phyloP scores from a whole-genome alignment of 2,888 invertebrate species.

The Gastracanthus pulcherrimus region DNA sequence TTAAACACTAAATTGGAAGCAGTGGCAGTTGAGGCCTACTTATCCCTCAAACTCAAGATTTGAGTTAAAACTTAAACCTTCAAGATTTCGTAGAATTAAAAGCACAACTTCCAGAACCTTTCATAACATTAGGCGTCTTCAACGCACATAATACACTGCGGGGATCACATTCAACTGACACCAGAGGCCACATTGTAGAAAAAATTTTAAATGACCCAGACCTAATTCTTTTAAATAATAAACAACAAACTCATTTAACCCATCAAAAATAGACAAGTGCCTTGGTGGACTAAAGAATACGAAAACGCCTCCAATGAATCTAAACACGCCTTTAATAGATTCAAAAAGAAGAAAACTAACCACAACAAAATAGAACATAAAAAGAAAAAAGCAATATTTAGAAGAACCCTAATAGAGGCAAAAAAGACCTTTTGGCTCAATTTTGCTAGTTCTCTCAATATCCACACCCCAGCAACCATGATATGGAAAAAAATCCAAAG shows the following conservation, averaged over 20 bases:
- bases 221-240: constrained; percentile 42
- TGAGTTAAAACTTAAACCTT: constrained; percentile 33
- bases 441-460: no score
- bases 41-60: constrained; percentile 24
- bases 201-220: constrained; percentile 25
- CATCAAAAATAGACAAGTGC: constrained; percentile 44
- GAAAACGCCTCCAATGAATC: no score
- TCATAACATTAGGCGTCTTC: constrained; percentile 43
- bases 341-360: no score
- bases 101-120: constrained; percentile 34
- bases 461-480: no score
- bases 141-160: constrained; percentile 59
- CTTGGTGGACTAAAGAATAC: no score
- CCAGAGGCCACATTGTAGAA: constrained; percentile 46
- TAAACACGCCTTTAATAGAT: no score
- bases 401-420: no score
- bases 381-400: no score
- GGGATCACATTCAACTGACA: constrained; percentile 54
- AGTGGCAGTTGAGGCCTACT: constrained; percentile 10
- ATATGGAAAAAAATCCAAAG: no score
- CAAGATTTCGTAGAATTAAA: constrained; percentile 54
- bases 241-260: constrained; percentile 56
- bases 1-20: constrained; percentile 49
- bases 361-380: no score
- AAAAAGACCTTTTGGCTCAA: constrained; percentile 57